Base-by-base conservation (phyloP, 2,113 vertebrate genomes). In the Hemicordylus capensis region DNA sequence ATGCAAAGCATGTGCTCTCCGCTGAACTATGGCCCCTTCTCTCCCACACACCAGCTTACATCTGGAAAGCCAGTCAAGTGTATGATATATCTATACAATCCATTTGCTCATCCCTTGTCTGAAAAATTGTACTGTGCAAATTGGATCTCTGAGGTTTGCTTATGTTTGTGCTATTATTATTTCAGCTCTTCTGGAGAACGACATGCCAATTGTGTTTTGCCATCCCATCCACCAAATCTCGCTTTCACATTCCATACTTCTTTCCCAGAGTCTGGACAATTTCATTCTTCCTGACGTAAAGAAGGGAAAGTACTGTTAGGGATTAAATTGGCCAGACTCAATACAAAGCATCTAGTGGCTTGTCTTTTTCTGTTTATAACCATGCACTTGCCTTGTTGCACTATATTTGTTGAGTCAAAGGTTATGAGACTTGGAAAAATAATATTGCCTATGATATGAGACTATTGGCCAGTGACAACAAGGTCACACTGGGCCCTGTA, bases 321-420 rank as follows among this genome's bases (percentile, higher is more conserved):
- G 69, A 56, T 77, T 85, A 69, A 80, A 63, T 63, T 79, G 56
- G 76, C 84, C 84, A 85, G 67, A 63, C 56, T 73, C 76, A 85
- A 80, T 44, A 80, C 76, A 80, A 63, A 73, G 24, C 56, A 63
- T 80, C 34, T 44, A 85, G 69, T 51, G 58, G 66, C 63, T 85
- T 85, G n/a, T 61, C 56, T 48, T 54, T 70, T 17, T 79, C 76
- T 48, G 84, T 79, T 85, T 73, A 73, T 48, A 79, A 72, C 80
- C n/a, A 70, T 48, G 58, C 15, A 48, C 37, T n/a, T 46, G 20
- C 26, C 39, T 56, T 31, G 6, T 48, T 79, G 26, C 56, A 28
- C 51, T 79, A 17, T 31, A 72, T 72, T 72, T 72, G 42, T 63
- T n/a, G 26, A 70, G 54, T 61, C 39, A 78, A 69, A 64, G 54